Conservation (phyloP, 2,888 invertebrate species). For the Hipparchia semele region DNA sequence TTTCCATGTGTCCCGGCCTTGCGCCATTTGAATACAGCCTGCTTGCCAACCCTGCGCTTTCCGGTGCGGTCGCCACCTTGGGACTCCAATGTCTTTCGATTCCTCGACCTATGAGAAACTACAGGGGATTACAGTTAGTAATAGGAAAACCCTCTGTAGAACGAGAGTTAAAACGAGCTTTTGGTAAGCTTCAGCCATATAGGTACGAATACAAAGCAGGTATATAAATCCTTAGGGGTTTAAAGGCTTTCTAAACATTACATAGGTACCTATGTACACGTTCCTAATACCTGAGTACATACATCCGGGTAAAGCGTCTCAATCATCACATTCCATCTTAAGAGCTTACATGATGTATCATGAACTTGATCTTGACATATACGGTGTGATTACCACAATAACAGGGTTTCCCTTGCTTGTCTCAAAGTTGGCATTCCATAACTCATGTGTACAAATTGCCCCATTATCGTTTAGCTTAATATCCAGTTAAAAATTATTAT, state of each 20-base stretch:
- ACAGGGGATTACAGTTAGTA: no score
- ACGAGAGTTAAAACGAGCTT: neutral
- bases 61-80: no score
- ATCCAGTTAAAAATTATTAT: neutral
- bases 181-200: neutral
- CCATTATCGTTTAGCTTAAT: neutral
- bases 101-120: no score
- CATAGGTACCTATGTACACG: conserved; percentile 15
- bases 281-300: conserved; percentile 41
- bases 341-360: conserved; percentile 33
- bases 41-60: no score
- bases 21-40: no score
- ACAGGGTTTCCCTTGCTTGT: conserved; percentile 24
- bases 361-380: conserved; percentile 51
- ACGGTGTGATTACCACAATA: conserved; percentile 39
- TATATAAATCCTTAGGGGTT: neutral
- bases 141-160: no score
- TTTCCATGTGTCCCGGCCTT: no score
- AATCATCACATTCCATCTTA: conserved; percentile 56
- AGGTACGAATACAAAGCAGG: neutral
- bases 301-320: conserved; percentile 58
- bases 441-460: conserved; percentile 1
- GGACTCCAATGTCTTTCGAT: no score
- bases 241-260: conserved; percentile 10
- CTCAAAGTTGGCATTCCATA: conserved; percentile 13